A percentile compares a stretch with the other conserved stretches of the same genome.
Evolutionary conservation across 1,140 invertebrate species (phyloP).

Genomic region (Drosophila nigrodunni): DNA sequence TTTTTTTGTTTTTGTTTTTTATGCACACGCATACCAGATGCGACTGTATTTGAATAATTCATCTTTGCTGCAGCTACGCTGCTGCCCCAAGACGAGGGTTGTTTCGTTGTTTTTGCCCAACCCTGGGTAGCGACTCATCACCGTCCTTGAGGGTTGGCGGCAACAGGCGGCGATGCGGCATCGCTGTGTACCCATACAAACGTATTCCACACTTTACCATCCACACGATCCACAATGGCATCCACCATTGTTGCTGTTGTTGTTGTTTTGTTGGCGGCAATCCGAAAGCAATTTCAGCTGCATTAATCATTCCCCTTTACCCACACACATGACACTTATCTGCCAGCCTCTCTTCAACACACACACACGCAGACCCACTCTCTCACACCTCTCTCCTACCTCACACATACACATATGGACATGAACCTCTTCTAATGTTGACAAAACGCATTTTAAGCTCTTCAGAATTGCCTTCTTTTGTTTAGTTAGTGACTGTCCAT

Average conservation of each 20-base stretch:
- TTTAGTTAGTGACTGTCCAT: constrained; percentile 57
- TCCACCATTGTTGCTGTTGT: constrained; percentile 31
- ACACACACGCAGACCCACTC: background rate
- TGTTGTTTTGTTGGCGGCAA: constrained; percentile 44
- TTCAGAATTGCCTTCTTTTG: constrained; percentile 70
- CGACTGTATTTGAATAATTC: constrained; percentile 66
- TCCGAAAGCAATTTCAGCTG: constrained; percentile 76
- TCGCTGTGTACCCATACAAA: constrained; percentile 63
- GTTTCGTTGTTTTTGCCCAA: constrained; percentile 7
- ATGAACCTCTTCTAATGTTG: constrained; percentile 70
- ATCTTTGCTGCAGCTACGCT: constrained; percentile 41
- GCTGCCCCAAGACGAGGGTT: constrained; percentile 31
- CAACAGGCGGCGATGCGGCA: constrained; percentile 55
- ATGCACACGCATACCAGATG: constrained; percentile 28
- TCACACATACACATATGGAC: background rate
- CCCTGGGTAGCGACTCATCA: background rate
- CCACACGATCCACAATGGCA: constrained; percentile 4
- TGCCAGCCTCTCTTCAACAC: background rate
- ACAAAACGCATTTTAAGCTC: constrained; percentile 83
- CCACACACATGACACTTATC: constrained; percentile 49
- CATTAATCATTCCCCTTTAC: constrained; percentile 71
- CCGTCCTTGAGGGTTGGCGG: constrained; percentile 65
- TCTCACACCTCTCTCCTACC: background rate
- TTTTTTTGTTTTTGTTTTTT: background rate
- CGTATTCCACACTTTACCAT: constrained; percentile 23